Evolutionary conservation across 2,888 invertebrate species (phyloP).

Genomic region (Nymphalis polychloros): DNA sequence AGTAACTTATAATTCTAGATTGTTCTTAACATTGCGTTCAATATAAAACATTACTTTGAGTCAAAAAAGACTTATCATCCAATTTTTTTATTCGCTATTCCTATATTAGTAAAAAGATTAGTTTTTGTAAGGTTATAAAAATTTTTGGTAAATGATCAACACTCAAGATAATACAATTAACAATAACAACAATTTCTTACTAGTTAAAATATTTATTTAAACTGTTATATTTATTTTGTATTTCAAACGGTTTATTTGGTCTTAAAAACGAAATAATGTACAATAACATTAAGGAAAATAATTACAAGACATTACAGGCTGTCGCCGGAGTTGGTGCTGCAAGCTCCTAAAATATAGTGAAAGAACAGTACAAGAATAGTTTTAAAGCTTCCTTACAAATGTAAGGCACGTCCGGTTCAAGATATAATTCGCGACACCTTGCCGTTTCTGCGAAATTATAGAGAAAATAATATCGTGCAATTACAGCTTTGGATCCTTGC

Average conservation of each 20-base stretch:
- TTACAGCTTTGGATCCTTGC: slow-evolving; percentile 14
- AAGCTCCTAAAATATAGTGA: slow-evolving; percentile 25
- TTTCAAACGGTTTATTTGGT: no score
- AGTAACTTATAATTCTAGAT: background rate
- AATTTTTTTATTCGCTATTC: no score
- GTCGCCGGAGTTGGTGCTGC: slow-evolving; percentile 6
- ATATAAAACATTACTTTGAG: no score
- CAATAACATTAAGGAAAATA: slow-evolving; percentile 11
- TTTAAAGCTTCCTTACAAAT: slow-evolving; percentile 27
- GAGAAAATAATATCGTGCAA: slow-evolving; percentile 18
- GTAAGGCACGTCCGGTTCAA: slow-evolving; percentile 28
- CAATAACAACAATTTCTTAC: no score
- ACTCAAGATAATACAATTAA: no score
- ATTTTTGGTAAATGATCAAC: no score
- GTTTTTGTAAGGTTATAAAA: no score
- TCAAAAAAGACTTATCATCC: no score
- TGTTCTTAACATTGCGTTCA: background rate
- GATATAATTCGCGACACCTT: slow-evolving; percentile 24
- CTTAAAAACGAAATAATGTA: background rate
- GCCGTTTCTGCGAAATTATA: slow-evolving; percentile 16
- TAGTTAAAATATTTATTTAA: background rate
- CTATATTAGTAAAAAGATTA: no score
- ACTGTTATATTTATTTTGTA: background rate
- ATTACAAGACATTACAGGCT: slow-evolving; percentile 9
- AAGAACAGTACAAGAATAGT: slow-evolving; percentile 26